These are phyloP conservation scores for Nothoprocta perdicaria DNA, from an alignment of 2,113 vertebrate species.

Conservation along the genomic window DNA sequence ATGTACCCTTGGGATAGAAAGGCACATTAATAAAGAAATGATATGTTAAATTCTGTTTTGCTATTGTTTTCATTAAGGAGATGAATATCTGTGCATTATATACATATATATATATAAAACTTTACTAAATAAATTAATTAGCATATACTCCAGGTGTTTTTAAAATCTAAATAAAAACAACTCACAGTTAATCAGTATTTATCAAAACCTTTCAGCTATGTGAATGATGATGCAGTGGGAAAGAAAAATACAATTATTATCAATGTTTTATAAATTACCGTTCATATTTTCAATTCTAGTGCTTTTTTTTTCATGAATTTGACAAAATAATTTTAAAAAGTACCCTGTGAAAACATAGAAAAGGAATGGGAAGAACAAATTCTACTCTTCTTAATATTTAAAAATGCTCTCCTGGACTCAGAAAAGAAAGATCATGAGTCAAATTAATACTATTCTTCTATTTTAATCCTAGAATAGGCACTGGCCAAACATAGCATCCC, in stretches of 20 bases:
- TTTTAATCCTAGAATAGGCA: conserved; percentile 45
- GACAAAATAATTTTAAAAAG: neutral
- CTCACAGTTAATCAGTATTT: neutral
- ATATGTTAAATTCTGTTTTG: neutral
- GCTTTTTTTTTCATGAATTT: neutral
- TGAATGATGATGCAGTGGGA: neutral
- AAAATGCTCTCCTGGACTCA: neutral
- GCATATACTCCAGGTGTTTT: neutral
- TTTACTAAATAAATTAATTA: neutral
- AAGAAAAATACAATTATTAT: neutral
- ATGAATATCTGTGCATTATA: neutral
- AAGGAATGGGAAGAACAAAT: neutral
- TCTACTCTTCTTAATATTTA: conserved; percentile 36
- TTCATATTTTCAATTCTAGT: neutral
- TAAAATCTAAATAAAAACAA: neutral
- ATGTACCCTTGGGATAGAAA: neutral
- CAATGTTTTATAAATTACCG: neutral
- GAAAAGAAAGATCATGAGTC: neutral
- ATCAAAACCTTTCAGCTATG: neutral
- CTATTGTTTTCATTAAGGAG: neutral
- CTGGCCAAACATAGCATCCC: conserved; percentile 5
- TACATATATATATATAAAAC: neutral
- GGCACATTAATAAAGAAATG: neutral
- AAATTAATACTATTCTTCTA: neutral
- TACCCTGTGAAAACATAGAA: neutral